These are phyloP conservation scores for Drosophila yooni DNA, from an alignment of 2,888 invertebrate species.

Conservation along the genomic window DNA sequence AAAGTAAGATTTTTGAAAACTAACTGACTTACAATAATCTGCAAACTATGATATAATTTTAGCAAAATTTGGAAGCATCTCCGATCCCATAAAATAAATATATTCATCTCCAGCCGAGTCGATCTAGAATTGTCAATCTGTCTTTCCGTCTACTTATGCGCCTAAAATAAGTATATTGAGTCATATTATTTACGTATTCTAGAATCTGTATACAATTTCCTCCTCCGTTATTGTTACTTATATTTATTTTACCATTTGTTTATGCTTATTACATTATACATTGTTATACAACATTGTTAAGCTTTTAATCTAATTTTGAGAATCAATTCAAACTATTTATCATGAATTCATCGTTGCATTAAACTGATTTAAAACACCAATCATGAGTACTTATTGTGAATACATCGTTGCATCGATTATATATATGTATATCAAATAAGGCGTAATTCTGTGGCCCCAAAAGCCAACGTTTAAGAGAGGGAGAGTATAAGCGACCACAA, in stretches of 20 bases:
- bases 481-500: conserved; percentile 54
- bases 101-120: not conserved
- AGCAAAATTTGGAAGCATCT: too few species aligned
- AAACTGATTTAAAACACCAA: conserved; percentile 2
- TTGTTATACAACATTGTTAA: not conserved
- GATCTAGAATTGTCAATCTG: not conserved
- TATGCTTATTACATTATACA: not conserved
- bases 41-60: not conserved
- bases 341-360: not conserved
- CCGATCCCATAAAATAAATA: not conserved
- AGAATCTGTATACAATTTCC: not conserved
- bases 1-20: not conserved
- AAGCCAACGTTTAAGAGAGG: not conserved
- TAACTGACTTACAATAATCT: not conserved
- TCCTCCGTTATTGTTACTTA: not conserved
- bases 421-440: not conserved
- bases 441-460: not conserved
- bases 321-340: not conserved
- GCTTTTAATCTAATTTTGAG: not conserved
- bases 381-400: not conserved
- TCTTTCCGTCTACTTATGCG: not conserved
- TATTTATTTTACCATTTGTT: not conserved
- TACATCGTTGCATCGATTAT: not conserved
- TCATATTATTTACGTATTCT: not conserved
- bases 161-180: not conserved